Evolutionary conservation across 2,797 vertebrate genomes (phyloP), one percentile per base, ranked within the genome.

Genomic region (Atherinosoma microstoma): DNA sequence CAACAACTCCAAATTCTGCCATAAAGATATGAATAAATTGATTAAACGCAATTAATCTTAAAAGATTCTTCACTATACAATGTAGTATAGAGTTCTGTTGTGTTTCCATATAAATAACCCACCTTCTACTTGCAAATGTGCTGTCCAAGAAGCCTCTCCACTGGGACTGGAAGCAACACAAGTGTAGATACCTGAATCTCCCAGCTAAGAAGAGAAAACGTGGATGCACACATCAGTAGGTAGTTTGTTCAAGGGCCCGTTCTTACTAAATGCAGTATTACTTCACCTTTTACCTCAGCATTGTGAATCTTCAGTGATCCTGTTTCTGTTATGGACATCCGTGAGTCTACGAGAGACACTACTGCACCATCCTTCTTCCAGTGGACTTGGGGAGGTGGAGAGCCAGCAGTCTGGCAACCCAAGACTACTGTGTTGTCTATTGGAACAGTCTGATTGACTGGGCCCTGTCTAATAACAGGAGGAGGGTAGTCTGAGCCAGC

Each of bases 41-140:
- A 75, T 2, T 36, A 20, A 56, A 76, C 24, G 60, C 9, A 60
- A 51, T 18, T 24, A 35, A 29, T 1, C 0, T 20, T 36, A 49
- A 12, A 16, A 0, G 8, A 58, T 8, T 53, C 4, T 22, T n/a
- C 9, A 49, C 20, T 49, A 49, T 11, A 49, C n/a, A 0, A 22
- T 11, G n/a, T 0, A 1, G 0, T 36, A 59, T 60, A 34, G 3
- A 35, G 49, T 34, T 4, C 5, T n/a, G 20, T 6, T 47, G 1
- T 2, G 20, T 38, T 3, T 24, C 0, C 4, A 13, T 29, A 1
- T 9, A 9, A 92, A 61, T 49, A 38, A 67, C 79, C 29, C 94
- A 99, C 98, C 97, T 95, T 98, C 95, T 49, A 99, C 96, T 92
- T 98, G 97, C 72, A 99, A 89, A 91, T 96, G 96, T 0, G 97